These are phyloP conservation scores for Melangyna quadrimaculata DNA, from an alignment of 2,888 invertebrate species.

Conservation along the genomic window DNA sequence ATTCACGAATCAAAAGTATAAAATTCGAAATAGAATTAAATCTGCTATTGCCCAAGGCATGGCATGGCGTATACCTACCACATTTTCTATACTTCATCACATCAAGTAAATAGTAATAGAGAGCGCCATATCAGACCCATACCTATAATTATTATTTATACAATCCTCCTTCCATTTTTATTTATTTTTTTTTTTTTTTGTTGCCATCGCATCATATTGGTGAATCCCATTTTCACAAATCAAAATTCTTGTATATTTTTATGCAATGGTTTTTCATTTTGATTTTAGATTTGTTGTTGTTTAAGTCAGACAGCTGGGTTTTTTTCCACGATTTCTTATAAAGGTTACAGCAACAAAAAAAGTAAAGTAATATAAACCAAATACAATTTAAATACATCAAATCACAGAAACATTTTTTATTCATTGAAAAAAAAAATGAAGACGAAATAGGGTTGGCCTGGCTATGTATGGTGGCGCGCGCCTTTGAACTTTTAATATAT, in stretches of 20 bases:
- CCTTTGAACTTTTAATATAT: slow-evolving; percentile 16
- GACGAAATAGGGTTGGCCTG: background rate
- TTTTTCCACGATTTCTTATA: slow-evolving; percentile 63
- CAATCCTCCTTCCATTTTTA: slow-evolving; percentile 59
- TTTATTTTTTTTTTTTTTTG: background rate
- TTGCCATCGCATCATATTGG: slow-evolving; percentile 24
- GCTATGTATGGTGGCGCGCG: background rate
- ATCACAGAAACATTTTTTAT: slow-evolving; percentile 49
- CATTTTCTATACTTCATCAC: slow-evolving; percentile 42
- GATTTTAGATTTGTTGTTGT: slow-evolving; percentile 24
- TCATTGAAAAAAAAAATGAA: slow-evolving; percentile 6
- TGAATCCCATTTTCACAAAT: slow-evolving; percentile 67
- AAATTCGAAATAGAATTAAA: slow-evolving; percentile 69
- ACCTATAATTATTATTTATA: slow-evolving; percentile 59
- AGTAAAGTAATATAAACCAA: slow-evolving; percentile 20
- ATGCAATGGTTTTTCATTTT: slow-evolving; percentile 48
- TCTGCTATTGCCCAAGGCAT: slow-evolving; percentile 52
- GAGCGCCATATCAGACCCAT: background rate
- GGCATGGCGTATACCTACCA: slow-evolving; percentile 34
- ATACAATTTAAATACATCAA: slow-evolving; percentile 68
- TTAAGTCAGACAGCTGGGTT: slow-evolving; percentile 57
- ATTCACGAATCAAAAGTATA: slow-evolving; percentile 61
- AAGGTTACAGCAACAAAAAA: slow-evolving; percentile 5
- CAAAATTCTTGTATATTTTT: slow-evolving; percentile 64
- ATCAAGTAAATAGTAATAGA: slow-evolving; percentile 52